Evolutionary conservation across 2,113 vertebrate genomes (phyloP), one percentile per base, ranked within the genome.

Genomic region (Ursus arctos): DNA sequence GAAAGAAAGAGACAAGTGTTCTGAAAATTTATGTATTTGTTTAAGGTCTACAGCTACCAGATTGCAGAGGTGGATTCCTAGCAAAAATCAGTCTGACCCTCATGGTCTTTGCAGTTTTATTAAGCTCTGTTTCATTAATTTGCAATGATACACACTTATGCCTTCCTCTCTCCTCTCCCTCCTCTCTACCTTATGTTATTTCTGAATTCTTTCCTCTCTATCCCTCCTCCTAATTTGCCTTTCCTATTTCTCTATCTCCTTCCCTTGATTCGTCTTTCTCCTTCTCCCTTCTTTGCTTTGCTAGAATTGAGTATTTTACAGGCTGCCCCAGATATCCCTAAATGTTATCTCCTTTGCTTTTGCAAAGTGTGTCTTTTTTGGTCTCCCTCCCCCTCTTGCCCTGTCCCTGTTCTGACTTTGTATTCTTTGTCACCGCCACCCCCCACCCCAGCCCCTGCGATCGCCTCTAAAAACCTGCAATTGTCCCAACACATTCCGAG

Each of bases 401-500:
- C 47, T 14, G 53, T 43, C 40, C 24, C 19, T 57, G 19, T 69
- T 88, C 28, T 92, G 72, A 63, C 65, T 97, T 94, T 55, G 61
- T 36, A 7, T 94, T 85, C n/a, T 71, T 92, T 85, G 18, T 51
- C 53, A 79, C 26, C 51, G 94, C 47, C 84, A 4, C 18, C n/a
- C 12, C 59, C 93, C 28, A 82, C 18, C n/a, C 53, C 49, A 90
- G 55, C n/a, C 91, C 74, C 21, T 40, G 36, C 91, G 71, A 93
- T 36, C 9, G 7, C 77, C 61, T 96, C 96, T 77, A 53, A 96
- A 94, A 96, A 31, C 51, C 24, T 57, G 19, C 63, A 76, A 94
- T 95, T 94, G 90, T 86, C 59, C 86, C 81, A 96, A 72, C 24
- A 85, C 40, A 47, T 96, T 98, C 83, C 9, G 67, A 59, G 36